Evolutionary conservation across 2,888 invertebrate genomes (phyloP).

Genomic region (Drosophila algonquin): DNA sequence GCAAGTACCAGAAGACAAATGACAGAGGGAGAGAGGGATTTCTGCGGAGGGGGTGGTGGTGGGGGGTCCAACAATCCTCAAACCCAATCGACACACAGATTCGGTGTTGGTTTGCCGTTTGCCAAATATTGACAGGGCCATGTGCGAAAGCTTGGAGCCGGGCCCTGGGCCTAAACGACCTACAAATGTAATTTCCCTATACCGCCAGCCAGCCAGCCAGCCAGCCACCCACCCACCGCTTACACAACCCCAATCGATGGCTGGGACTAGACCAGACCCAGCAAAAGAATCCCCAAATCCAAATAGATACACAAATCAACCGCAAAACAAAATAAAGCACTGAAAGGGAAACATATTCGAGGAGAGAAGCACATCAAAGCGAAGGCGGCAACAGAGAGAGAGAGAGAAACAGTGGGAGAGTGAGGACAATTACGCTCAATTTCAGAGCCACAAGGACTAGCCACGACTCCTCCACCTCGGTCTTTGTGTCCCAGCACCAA

Average conservation of each 20-base stretch:
- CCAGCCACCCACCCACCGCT: conserved; percentile 20
- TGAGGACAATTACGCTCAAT: conserved; percentile 67
- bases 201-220: background rate
- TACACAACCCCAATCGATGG: conserved; percentile 39
- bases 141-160: conserved; percentile 17
- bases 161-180: conserved; percentile 28
- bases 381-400: background rate
- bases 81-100: conserved; percentile 30
- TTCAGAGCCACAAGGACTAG: conserved; percentile 53
- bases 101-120: conserved; percentile 31
- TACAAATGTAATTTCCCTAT: conserved; percentile 47
- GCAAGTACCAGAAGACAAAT: conserved; percentile 24
- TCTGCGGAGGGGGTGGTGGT: no score
- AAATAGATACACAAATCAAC: conserved; percentile 56
- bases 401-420: conserved; percentile 6
- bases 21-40: conserved; percentile 27
- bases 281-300: conserved; percentile 30
- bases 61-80: background rate
- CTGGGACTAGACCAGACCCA: conserved; percentile 21
- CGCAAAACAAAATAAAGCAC: conserved; percentile 38
- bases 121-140: conserved; percentile 40
- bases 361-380: conserved; percentile 24
- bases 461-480: conserved; percentile 21
- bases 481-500: conserved; percentile 13
- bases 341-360: conserved; percentile 25